Base-by-base conservation (phyloP, 2,888 invertebrate genomes). In the Acanthopleura granulata region DNA sequence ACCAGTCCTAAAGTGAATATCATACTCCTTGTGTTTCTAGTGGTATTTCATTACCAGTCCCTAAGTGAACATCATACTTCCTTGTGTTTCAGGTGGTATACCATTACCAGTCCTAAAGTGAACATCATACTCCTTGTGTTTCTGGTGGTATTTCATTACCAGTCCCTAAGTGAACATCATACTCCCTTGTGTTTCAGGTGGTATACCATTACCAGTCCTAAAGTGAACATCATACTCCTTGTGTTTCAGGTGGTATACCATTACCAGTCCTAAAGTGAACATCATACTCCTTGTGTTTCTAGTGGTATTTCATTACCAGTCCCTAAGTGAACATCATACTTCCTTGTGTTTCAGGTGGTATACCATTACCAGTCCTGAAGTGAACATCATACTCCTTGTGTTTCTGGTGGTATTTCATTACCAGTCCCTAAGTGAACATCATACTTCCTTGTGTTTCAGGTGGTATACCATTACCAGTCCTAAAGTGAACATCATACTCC, bases 361-460 rank as follows among this genome's bases (percentile, higher is more conserved):
- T 92, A 99, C 81, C 99, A 99, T 91, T 96, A 97, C 88, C 98
- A 98, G 86, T 96, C 97, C 0, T 91, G 98, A 61, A 95, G 96
- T 66, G 98, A 98, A 89, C 95, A n/a, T n/a, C n/a, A n/a, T n/a
- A n/a, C n/a, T n/a, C 3, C 3, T 40, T 72, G 30, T 25, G 74
- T 77, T 79, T 12, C 87, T 91, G 92, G 93, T 94, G 22, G 93
- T 98, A 16, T 92, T 99, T 81, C 99, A 99, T 91, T 96, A 97
- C 88, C 98, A 98, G 86, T 96, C 97, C 0, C 91, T 98, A 61
- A 95, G 96, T 66, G 98, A 98, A 89, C 95, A n/a, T n/a, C n/a
- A n/a, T n/a, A n/a, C n/a, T n/a, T n/a, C 3, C 3, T 40, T 72
- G 30, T 25, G 74, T 77, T 79, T 12, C 87, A 91, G 92, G 93